Evolutionary conservation across 2,797 vertebrate genomes (phyloP).

Genomic region (Hydrolagus colliei): DNA sequence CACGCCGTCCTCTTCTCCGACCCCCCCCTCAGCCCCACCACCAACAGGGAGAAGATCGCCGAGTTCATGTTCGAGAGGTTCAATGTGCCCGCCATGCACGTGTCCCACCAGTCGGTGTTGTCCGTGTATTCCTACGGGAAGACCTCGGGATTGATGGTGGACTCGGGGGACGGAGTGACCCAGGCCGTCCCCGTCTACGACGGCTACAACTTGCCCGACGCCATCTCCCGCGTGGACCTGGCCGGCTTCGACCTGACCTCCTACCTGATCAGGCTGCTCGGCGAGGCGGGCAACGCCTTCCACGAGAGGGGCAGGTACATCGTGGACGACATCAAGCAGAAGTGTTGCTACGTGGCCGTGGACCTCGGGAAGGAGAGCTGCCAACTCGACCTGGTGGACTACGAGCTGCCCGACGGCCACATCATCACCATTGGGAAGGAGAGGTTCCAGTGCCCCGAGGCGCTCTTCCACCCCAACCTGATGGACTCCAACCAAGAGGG

Average conservation of each 20-base stretch:
- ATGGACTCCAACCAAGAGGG: slow-evolving; percentile 37
- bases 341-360: slow-evolving; percentile 40
- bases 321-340: slow-evolving; percentile 42
- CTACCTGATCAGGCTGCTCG: slow-evolving; percentile 42
- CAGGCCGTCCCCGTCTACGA: slow-evolving; percentile 44
- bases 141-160: slow-evolving; percentile 46
- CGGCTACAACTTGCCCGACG: slow-evolving; percentile 44
- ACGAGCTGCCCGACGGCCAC: slow-evolving; percentile 43
- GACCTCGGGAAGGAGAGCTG: slow-evolving; percentile 37
- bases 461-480: slow-evolving; percentile 41
- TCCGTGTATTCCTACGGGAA: slow-evolving; percentile 43
- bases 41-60: slow-evolving; percentile 46
- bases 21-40: slow-evolving; percentile 43
- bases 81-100: slow-evolving; percentile 37
- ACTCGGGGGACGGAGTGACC: slow-evolving; percentile 40
- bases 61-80: slow-evolving; percentile 46
- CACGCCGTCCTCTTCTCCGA: slow-evolving; percentile 48
- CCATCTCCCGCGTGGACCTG: slow-evolving; percentile 43
- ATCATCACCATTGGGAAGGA: slow-evolving; percentile 40
- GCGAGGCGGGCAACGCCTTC: slow-evolving; percentile 21
- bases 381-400: background rate
- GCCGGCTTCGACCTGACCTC: slow-evolving; percentile 44
- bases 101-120: slow-evolving; percentile 44
- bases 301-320: slow-evolving; percentile 28
- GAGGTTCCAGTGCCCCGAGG: slow-evolving; percentile 44